These are phyloP conservation scores for Allacma fusca DNA, from an alignment of 2,888 invertebrate species.

Conservation along the genomic window DNA sequence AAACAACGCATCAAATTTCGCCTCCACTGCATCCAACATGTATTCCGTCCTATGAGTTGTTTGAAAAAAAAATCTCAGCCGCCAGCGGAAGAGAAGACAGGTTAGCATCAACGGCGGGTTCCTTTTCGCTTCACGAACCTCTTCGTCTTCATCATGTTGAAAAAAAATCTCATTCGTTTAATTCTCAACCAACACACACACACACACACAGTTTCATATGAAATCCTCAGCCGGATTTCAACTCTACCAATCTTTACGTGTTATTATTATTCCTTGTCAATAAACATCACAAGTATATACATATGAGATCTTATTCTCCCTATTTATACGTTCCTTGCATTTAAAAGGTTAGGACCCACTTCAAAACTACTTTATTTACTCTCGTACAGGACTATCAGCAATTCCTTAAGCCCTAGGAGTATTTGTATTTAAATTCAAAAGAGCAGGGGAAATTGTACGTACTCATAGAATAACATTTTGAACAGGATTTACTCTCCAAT, in stretches of 20 bases:
- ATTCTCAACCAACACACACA: slow-evolving; percentile 18
- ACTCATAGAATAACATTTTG: too few relatives aligned
- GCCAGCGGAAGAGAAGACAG: slow-evolving; percentile 9
- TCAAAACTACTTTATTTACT: too few relatives aligned
- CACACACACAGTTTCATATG: not conserved
- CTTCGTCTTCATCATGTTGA: not conserved
- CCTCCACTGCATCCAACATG: not conserved
- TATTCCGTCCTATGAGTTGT: not conserved
- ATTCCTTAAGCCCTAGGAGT: too few relatives aligned
- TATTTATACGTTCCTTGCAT: too few relatives aligned
- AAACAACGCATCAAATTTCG: slow-evolving; percentile 41
- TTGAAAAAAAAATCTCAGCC: slow-evolving; percentile 14
- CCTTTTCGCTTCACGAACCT: not conserved
- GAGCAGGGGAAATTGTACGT: too few relatives aligned
- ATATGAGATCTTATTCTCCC: too few relatives aligned
- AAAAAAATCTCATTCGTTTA: slow-evolving; percentile 10
- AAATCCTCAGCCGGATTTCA: slow-evolving; percentile 33
- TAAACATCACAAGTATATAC: not conserved
- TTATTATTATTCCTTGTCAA: too few relatives aligned
- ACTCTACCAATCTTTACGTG: slow-evolving; percentile 26
- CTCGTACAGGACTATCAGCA: too few relatives aligned
- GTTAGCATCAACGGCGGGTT: not conserved
- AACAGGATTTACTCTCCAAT: too few relatives aligned
- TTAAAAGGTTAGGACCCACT: too few relatives aligned
- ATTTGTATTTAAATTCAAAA: too few relatives aligned